phyloP scores from a whole-genome alignment of 2,113 vertebrate species.

The human (Homo sapiens) region DNA sequence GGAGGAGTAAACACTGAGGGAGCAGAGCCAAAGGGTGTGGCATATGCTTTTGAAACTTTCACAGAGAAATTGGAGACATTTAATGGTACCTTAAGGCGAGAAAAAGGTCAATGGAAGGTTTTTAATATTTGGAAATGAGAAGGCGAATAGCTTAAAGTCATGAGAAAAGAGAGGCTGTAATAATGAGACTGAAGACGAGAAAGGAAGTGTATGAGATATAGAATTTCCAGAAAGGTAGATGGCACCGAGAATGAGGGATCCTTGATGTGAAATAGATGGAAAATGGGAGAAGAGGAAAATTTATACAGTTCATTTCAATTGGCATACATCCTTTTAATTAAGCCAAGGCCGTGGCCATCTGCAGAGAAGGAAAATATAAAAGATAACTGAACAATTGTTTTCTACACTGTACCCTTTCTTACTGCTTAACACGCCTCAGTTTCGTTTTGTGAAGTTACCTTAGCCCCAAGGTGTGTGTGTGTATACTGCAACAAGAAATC shows the following conservation, averaged over 20 bases:
- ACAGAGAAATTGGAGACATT: background rate
- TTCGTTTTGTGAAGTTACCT: background rate
- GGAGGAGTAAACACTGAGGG: background rate
- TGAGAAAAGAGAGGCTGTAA: background rate
- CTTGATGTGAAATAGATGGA: background rate
- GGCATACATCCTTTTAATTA: background rate
- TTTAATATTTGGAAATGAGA: background rate
- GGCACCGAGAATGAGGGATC: background rate
- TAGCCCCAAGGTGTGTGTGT: background rate
- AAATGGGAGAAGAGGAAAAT: background rate
- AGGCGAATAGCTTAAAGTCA: background rate
- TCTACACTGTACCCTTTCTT: background rate
- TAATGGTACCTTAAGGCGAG: background rate
- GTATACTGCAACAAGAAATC: background rate
- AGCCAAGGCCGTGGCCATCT: background rate
- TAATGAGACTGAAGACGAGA: background rate
- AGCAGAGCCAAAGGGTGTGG: accelerated
- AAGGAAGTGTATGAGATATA: background rate
- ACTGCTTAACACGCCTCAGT: background rate
- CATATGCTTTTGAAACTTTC: background rate
- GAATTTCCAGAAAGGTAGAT: background rate
- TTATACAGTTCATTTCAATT: background rate
- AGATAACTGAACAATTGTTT: background rate
- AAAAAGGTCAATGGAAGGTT: background rate
- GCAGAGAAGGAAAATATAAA: background rate